Conservation (phyloP, 1,140 invertebrate species). For the Aphelenchoides besseyi region DNA sequence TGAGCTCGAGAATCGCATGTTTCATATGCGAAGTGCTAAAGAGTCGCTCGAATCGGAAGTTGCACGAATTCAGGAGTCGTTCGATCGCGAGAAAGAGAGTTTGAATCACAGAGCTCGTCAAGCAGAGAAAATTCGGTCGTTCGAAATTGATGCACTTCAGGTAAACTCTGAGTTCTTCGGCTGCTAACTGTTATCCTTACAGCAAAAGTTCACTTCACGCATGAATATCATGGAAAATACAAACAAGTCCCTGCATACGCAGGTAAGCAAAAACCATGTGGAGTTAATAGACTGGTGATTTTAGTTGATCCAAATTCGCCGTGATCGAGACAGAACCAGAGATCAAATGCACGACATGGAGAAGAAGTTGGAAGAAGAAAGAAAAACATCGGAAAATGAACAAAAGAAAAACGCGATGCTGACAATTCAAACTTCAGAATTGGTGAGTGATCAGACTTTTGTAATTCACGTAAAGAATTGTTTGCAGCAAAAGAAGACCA, state of each 20-base stretch:
- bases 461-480: constrained; percentile 14
- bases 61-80: constrained; percentile 25
- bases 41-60: constrained; percentile 49
- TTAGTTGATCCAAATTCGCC: constrained; percentile 50
- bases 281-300: constrained; percentile 24
- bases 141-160: constrained; percentile 52
- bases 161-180: no score
- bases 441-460: constrained; percentile 37
- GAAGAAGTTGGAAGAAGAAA: constrained; percentile 48
- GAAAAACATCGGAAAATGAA: constrained; percentile 39
- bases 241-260: constrained; percentile 55
- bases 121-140: constrained; percentile 43
- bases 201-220: constrained; percentile 53
- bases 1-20: constrained; percentile 27
- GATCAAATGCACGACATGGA: constrained; percentile 41
- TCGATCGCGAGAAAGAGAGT: constrained; percentile 46
- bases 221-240: constrained; percentile 61
- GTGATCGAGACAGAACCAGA: constrained; percentile 50
- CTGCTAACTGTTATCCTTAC: not conserved
- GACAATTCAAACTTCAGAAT: constrained; percentile 28
- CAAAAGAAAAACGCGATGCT: constrained; percentile 30
- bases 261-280: constrained; percentile 38
- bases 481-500: constrained; percentile 48
- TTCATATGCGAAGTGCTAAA: constrained; percentile 39
- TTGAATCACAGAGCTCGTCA: constrained; percentile 55